Base-by-base conservation (phyloP, 2,113 vertebrate genomes). In the Plecotus auritus region DNA sequence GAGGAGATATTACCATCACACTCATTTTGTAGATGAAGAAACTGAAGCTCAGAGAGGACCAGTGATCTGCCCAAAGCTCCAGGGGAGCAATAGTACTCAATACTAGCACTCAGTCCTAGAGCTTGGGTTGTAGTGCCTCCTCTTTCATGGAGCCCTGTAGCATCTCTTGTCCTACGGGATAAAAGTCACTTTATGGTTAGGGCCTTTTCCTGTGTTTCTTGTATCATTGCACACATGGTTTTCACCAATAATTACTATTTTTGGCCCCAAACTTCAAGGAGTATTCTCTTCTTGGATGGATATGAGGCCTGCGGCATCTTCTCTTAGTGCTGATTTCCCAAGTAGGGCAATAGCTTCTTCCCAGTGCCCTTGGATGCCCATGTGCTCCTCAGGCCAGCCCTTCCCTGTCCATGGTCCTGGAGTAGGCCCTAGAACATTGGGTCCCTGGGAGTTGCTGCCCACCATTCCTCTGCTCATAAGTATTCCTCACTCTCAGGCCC, bases 401-500 rank as follows among this genome's bases (percentile, higher is more conserved):
- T 84, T 73, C 82, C 54, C 76, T 88, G 85, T 82, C 88, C 47
- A 73, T 88, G 80, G 77, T 92, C 42, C 88, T 94, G 93, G 85
- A 20, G 56, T 5, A 40, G 32, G 49, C 22, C 7, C 7, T 37
- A 23, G 4, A 8, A 35, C 20, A 78, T 59, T 56, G 28, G 14
- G 51, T 73, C 40, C 56, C 73, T 37, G 30, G 49, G 40, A 73
- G 77, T 12, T 32, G 14, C 4, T 1, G 12, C 9, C 4, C 4
- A 18, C 0, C 9, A 0, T 73, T 83, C 17, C 12, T 54, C 10
- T 73, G 7, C 20, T 70, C 18, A n/a, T 47, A 85, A 73, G 40
- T 2, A 26, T 22, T 28, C 35, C 11, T 67, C 30, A 54, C 26
- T 1, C 20, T 23, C 30, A 59, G 32, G 7, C 4, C 13, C 40